A percentile compares a stretch with the other conserved stretches of the same genome.
Conservation (phyloP, 2,113 vertebrate species). For the Zosterops japonicus region DNA sequence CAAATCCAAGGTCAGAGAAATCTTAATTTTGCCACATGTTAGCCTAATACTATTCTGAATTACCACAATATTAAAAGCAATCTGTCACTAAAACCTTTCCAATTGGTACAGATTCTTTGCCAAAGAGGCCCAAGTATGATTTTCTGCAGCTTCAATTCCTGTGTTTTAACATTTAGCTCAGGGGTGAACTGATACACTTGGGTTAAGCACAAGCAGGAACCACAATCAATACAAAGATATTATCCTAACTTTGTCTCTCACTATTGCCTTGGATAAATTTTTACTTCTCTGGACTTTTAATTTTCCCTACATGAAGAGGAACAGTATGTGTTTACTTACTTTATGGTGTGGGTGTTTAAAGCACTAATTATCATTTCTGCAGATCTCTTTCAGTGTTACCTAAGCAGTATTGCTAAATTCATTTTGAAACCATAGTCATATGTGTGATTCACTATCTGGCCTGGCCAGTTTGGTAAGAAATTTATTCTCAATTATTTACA, state of each 20-base stretch:
- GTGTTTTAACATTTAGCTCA: neutral
- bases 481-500: slow-evolving; percentile 33
- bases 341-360: slow-evolving; percentile 40
- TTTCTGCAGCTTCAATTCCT: neutral
- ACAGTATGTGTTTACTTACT: slow-evolving; percentile 1
- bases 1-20: neutral
- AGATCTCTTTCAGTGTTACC: slow-evolving; percentile 33
- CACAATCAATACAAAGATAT: neutral
- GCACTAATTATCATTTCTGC: slow-evolving; percentile 20
- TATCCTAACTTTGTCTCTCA: neutral
- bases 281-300: slow-evolving; percentile 2
- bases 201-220: neutral
- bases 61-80: neutral
- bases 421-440: slow-evolving; percentile 39
- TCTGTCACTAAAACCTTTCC: neutral
- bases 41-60: neutral
- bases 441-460: slow-evolving; percentile 11
- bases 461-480: slow-evolving; percentile 42
- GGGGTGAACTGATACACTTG: neutral
- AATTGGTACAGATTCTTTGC: neutral
- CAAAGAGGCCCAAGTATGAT: neutral
- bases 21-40: neutral
- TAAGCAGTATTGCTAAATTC: slow-evolving; percentile 48
- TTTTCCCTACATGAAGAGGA: neutral
- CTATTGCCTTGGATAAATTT: neutral